Conservation (phyloP, 2,888 invertebrate species). For the Odontothrips loti region DNA sequence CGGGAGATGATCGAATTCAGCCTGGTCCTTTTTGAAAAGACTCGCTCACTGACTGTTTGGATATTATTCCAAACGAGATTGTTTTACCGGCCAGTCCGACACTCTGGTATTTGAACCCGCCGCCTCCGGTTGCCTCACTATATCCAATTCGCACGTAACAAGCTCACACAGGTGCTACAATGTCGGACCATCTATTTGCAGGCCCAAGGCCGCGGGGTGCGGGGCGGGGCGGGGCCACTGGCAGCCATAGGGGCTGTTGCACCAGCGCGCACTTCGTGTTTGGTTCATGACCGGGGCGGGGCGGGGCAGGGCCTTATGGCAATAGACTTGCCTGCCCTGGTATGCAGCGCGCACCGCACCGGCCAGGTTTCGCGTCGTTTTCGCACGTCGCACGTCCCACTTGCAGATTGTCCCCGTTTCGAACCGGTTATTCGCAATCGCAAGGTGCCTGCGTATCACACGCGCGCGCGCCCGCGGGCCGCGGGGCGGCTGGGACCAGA, state of each 20-base stretch:
- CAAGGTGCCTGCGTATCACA: neutral
- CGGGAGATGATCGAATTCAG: too few relatives aligned
- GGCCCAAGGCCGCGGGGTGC: neutral
- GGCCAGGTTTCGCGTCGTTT: neutral
- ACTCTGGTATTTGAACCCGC: too few relatives aligned
- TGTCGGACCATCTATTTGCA: neutral
- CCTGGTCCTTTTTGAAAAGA: too few relatives aligned
- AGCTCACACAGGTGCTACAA: neutral
- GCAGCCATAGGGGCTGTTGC: neutral
- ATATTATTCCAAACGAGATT: too few relatives aligned
- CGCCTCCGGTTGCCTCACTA: too few relatives aligned
- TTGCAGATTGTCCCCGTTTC: neutral
- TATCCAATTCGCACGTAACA: neutral
- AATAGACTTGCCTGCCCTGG: neutral
- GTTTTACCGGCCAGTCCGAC: too few relatives aligned
- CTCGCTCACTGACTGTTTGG: too few relatives aligned
- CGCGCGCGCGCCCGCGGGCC: neutral
- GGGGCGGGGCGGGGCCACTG: neutral
- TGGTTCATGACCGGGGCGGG: neutral
- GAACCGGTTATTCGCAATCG: neutral
- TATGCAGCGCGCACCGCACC: neutral
- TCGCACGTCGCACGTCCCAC: neutral
- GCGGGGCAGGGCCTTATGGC: neutral
- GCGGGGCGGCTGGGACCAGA: neutral
- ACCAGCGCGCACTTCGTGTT: neutral